Evolutionary conservation across 2,888 invertebrate species (phyloP), one percentile per base, ranked within the genome.

Genomic region (Pteria penguin): DNA sequence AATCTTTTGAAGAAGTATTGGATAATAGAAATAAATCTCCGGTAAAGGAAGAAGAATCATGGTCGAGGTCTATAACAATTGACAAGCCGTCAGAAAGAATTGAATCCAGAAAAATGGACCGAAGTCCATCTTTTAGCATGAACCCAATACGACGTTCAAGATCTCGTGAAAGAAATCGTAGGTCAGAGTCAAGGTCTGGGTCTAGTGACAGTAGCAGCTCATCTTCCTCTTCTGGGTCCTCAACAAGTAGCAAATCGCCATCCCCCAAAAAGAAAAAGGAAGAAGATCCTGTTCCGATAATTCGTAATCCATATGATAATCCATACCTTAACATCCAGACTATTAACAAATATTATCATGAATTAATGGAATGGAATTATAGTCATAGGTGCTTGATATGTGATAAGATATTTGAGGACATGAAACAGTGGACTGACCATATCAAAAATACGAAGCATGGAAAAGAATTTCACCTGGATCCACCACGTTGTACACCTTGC

Each of bases 321-420:
- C 68, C 68, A n/a, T 32, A 68, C 26, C 32, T 68, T 24, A 68
- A 55, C 33, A 32, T 68, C 22, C 31, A 54, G 29, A 68, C 55
- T 31, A 57, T 68, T 5, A 29, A 32, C 31, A 22, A 32, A 29
- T 68, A 68, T 68, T 68, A 52, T 57, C 29, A 68, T 68, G 68
- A 68, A 11, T 57, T 68, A 18, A 68, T 68, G 68, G 68, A 68
- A 14, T 68, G 68, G 68, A 68, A 68, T 26, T 68, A 68, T 24
- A 68, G 68, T 24, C 68, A 68, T 68, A 55, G 68, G 14, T 68
- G 68, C 55, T 33, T 68, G 32, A 68, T 68, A 22, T 68, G 68
- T 68, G 68, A 68, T 57, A 68, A 68, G 32, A 24, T 57, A 2
- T 68, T 68, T 26, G 32, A 32, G 4, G 32, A 68, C 31, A 18